These are phyloP conservation scores for Cygnus buccinator DNA, from an alignment of 2,113 vertebrate genomes.

Conservation along the genomic window DNA sequence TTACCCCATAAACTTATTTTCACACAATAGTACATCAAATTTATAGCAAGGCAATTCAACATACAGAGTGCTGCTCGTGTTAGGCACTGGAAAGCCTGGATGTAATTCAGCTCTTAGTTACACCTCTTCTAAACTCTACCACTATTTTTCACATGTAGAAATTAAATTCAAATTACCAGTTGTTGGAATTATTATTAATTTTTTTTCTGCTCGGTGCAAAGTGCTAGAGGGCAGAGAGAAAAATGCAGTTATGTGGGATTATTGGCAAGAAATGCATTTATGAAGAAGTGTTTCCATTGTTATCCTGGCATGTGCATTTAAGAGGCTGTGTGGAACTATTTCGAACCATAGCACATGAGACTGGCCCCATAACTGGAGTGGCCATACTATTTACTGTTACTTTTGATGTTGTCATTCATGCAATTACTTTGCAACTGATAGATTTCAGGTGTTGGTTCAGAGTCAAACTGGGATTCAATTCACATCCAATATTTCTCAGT, in stretches of 20 bases:
- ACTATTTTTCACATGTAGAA: neutral
- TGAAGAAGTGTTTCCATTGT: neutral
- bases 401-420: neutral
- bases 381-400: neutral
- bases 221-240: neutral
- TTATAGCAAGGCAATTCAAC: neutral
- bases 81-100: neutral
- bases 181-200: neutral
- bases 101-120: neutral
- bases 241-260: neutral
- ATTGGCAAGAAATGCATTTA: neutral
- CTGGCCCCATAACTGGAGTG: neutral
- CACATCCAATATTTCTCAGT: rapidly evolving
- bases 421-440: neutral
- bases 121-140: neutral
- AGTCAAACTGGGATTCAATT: neutral
- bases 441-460: neutral
- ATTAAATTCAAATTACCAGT: neutral
- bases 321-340: neutral
- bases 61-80: rapidly evolving
- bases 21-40: neutral
- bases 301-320: neutral
- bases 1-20: neutral
- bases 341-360: rapidly evolving
- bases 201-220: neutral